phyloP scores from a whole-genome alignment of 2,113 vertebrate genomes.

The Epinephelus cyanopodus region DNA sequence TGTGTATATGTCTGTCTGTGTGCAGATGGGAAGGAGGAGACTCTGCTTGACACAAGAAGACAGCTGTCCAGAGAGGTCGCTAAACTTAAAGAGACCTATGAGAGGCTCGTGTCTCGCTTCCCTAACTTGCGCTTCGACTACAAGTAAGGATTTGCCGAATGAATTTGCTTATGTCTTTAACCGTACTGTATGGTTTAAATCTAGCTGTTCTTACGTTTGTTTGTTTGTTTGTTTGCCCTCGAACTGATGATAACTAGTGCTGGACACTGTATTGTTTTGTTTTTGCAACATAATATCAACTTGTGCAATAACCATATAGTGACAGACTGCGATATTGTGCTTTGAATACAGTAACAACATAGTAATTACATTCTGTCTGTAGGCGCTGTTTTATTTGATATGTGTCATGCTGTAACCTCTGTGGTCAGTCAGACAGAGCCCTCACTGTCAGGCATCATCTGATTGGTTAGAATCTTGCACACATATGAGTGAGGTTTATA shows the following conservation, averaged over 20 bases:
- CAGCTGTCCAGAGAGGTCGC: conserved; percentile 83
- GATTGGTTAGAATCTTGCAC: too few relatives aligned
- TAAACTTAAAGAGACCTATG: conserved; percentile 86
- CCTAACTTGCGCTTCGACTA: conserved; percentile 94
- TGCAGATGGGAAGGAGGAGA: conserved; percentile 89
- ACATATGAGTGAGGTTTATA: too few relatives aligned
- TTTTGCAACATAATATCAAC: too few relatives aligned
- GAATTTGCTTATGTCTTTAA: background rate
- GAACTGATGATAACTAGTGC: background rate
- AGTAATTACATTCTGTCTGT: too few relatives aligned
- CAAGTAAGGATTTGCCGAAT: conserved; percentile 83
- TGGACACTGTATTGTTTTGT: too few relatives aligned
- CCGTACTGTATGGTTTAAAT: background rate
- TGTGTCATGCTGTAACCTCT: too few relatives aligned
- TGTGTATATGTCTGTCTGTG: background rate
- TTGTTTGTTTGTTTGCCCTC: background rate
- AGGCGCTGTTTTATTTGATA: too few relatives aligned
- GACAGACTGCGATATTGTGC: too few relatives aligned
- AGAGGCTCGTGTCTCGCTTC: conserved; percentile 89
- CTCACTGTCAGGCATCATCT: too few relatives aligned
- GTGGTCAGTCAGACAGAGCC: too few relatives aligned
- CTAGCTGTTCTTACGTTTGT: background rate
- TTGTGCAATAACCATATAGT: too few relatives aligned
- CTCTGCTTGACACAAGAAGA: conserved; percentile 86
- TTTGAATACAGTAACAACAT: too few relatives aligned